Evolutionary conservation across 1,140 invertebrate genomes (phyloP).

Genomic region (Drosophila bocqueti): DNA sequence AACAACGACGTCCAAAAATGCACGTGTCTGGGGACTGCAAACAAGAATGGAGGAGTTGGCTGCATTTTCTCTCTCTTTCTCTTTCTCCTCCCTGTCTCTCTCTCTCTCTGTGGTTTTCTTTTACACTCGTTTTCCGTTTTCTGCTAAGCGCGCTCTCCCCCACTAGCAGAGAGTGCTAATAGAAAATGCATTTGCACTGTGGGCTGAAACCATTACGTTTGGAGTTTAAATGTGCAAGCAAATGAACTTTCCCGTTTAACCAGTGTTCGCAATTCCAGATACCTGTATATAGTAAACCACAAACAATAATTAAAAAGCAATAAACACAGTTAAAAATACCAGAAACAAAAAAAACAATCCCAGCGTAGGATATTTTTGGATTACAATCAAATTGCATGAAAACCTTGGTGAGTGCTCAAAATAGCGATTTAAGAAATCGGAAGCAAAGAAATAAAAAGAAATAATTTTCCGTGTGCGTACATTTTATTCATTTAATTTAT

Average conservation of each 20-base stretch:
- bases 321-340: conserved; percentile 15
- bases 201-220: conserved; percentile 31
- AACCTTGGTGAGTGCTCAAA: conserved; percentile 52
- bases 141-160: neutral
- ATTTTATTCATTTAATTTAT: too few species aligned
- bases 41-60: conserved; percentile 32
- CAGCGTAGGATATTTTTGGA: conserved; percentile 26
- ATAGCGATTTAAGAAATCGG: neutral
- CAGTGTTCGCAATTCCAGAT: conserved; percentile 41
- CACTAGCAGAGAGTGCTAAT: conserved; percentile 5
- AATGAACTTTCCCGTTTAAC: conserved; percentile 9
- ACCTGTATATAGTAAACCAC: conserved; percentile 12
- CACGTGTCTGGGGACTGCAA: conserved; percentile 59
- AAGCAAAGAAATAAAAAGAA: neutral
- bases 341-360: neutral
- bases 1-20: conserved; percentile 49
- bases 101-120: conserved; percentile 31
- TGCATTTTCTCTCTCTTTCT: conserved; percentile 30
- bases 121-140: conserved; percentile 13
- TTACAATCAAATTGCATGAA: conserved; percentile 28
- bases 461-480: too few species aligned
- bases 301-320: conserved; percentile 22
- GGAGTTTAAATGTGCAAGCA: conserved; percentile 21
- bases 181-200: conserved; percentile 65
- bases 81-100: conserved; percentile 2